Conservation (phyloP, 2,888 invertebrate species). For the Cybosia mesomella region DNA sequence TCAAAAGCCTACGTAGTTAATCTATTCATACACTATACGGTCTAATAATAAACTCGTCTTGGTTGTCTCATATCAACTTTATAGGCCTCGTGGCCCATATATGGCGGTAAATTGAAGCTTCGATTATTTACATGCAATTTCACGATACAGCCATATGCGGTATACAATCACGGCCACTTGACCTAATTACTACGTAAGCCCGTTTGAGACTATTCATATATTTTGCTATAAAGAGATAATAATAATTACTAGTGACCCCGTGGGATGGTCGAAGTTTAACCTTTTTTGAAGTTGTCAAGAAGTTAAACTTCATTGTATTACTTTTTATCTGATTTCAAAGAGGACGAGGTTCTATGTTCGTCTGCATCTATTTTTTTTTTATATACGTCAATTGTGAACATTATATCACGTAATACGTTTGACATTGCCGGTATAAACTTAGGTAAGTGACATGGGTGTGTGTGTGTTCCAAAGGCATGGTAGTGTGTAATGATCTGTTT, state of each 20-base stretch:
- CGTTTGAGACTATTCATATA: slow-evolving; percentile 12
- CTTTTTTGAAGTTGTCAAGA: too few relatives aligned
- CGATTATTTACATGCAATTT: slow-evolving; percentile 74
- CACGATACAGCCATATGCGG: slow-evolving; percentile 65
- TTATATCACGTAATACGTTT: too few relatives aligned
- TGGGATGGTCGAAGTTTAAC: too few relatives aligned
- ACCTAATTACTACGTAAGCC: slow-evolving; percentile 61
- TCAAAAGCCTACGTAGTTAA: slow-evolving; percentile 10
- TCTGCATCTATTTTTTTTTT: too few relatives aligned
- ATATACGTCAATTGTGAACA: too few relatives aligned
- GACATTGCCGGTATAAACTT: too few relatives aligned
- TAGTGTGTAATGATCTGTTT: too few relatives aligned
- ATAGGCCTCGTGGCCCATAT: slow-evolving; percentile 59
- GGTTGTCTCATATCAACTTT: slow-evolving; percentile 38
- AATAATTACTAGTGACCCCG: too few relatives aligned
- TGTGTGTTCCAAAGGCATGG: too few relatives aligned
- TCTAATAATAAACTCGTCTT: slow-evolving; percentile 22
- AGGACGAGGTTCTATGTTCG: too few relatives aligned
- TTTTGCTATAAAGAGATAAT: neutral
- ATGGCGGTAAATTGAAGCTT: slow-evolving; percentile 60
- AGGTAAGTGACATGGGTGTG: neutral
- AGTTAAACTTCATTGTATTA: too few relatives aligned
- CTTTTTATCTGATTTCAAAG: too few relatives aligned
- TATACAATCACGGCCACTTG: slow-evolving; percentile 60
- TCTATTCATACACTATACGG: slow-evolving; percentile 11